Conservation (phyloP, 2,888 invertebrate genomes). For the Ophion ellenae region DNA sequence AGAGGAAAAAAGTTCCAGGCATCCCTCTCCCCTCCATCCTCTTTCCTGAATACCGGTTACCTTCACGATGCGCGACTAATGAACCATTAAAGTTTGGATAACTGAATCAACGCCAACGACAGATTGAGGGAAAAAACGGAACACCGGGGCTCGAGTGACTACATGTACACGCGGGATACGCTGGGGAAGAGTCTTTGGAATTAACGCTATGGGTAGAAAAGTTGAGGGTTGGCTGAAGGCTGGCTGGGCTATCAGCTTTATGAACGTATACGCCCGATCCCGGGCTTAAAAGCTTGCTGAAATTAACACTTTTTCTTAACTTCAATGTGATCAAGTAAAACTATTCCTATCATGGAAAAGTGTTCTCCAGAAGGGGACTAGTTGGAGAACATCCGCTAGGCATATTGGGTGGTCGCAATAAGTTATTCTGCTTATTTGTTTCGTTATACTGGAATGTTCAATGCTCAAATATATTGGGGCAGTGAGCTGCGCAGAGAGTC, state of each 20-base stretch:
- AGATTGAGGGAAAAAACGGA: neutral
- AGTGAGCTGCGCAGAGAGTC: neutral
- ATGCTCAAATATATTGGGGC: neutral
- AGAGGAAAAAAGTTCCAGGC: neutral
- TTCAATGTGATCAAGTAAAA: neutral
- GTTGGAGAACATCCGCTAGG: neutral
- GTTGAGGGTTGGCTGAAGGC: neutral
- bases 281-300: constrained; percentile 9
- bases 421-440: neutral
- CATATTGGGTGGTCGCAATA: neutral
- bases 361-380: neutral
- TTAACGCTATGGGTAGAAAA: neutral
- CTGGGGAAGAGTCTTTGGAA: neutral
- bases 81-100: constrained; percentile 57
- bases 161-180: neutral
- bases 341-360: neutral
- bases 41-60: neutral
- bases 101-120: constrained; percentile 36
- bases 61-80: constrained; percentile 36
- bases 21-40: neutral
- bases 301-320: constrained; percentile 16
- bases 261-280: neutral
- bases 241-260: neutral
- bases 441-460: neutral
- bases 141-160: neutral